Conservation (phyloP, 2,888 invertebrate genomes). For the Erebia ligea region DNA sequence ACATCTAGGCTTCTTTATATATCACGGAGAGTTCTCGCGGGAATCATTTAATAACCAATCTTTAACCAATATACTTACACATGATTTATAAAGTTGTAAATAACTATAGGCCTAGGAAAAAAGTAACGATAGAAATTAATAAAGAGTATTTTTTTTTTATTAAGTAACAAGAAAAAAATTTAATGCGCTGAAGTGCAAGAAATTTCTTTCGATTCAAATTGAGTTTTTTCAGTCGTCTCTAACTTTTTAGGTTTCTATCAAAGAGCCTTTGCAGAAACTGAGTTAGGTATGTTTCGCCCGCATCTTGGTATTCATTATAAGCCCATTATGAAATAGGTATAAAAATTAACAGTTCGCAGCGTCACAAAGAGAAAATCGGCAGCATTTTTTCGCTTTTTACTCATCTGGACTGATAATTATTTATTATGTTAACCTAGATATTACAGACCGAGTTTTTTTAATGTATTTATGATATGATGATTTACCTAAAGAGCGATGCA, state of each 20-base stretch:
- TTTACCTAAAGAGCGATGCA: neutral
- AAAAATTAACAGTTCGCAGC: constrained; percentile 13
- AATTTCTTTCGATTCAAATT: neutral
- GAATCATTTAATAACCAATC: no score
- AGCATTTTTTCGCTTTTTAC: neutral
- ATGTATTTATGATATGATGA: neutral
- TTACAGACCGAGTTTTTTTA: neutral
- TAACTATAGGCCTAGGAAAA: no score
- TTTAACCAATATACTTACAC: no score
- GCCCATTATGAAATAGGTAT: neutral
- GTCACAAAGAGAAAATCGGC: constrained; percentile 5
- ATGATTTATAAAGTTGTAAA: no score
- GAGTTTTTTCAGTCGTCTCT: constrained; percentile 2
- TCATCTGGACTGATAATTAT: neutral
- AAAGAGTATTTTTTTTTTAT: no score
- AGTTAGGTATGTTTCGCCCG: constrained; percentile 2
- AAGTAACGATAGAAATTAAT: no score
- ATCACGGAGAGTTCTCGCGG: no score
- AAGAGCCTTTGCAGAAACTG: constrained; percentile 3
- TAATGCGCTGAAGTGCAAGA: neutral
- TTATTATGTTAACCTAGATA: neutral
- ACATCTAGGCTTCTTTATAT: no score
- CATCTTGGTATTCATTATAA: constrained; percentile 12
- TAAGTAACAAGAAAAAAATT: neutral
- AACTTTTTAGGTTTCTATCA: neutral